Conservation (phyloP, 2,888 invertebrate genomes). For the Bembecia ichneumoniformis region DNA sequence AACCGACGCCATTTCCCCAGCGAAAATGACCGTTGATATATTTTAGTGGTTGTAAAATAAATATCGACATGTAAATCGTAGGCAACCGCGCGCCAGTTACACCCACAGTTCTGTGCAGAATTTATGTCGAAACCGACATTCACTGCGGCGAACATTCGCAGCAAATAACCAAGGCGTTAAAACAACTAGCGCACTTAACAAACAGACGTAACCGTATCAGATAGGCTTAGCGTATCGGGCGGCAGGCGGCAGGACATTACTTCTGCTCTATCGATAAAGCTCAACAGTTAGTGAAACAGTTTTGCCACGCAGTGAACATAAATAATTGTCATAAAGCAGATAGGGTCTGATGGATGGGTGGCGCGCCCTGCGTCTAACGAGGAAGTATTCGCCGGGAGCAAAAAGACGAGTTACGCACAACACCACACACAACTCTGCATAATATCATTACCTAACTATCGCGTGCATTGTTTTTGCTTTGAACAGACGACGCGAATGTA, state of each 20-base stretch:
- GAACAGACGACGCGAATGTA: slow-evolving; percentile 31
- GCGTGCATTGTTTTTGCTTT: slow-evolving; percentile 22
- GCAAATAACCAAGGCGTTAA: slow-evolving; percentile 70
- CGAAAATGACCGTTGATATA: slow-evolving; percentile 43
- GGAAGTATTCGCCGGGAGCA: slow-evolving; percentile 36
- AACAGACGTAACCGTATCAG: slow-evolving; percentile 71
- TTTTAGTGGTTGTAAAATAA: slow-evolving; percentile 53
- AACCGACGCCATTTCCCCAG: slow-evolving; percentile 15
- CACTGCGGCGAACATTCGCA: slow-evolving; percentile 58
- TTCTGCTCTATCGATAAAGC: slow-evolving; percentile 70
- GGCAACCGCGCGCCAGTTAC: slow-evolving; percentile 59
- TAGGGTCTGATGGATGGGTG: slow-evolving; percentile 62
- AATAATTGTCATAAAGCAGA: slow-evolving; percentile 71
- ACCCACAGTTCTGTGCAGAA: slow-evolving; percentile 67
- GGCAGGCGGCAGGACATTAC: slow-evolving; percentile 60
- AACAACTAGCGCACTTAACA: slow-evolving; percentile 69
- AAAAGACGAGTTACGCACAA: slow-evolving; percentile 20
- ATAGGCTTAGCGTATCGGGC: slow-evolving; percentile 52
- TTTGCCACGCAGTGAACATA: slow-evolving; percentile 62
- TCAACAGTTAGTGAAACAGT: slow-evolving; percentile 70
- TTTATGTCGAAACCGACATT: slow-evolving; percentile 68
- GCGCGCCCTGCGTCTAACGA: slow-evolving; percentile 41
- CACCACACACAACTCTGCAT: slow-evolving; percentile 13
- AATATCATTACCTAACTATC: slow-evolving; percentile 27
- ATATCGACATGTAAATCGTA: slow-evolving; percentile 44